Base-by-base conservation (phyloP, 2,888 invertebrate species). In the Tinea semifulvella region DNA sequence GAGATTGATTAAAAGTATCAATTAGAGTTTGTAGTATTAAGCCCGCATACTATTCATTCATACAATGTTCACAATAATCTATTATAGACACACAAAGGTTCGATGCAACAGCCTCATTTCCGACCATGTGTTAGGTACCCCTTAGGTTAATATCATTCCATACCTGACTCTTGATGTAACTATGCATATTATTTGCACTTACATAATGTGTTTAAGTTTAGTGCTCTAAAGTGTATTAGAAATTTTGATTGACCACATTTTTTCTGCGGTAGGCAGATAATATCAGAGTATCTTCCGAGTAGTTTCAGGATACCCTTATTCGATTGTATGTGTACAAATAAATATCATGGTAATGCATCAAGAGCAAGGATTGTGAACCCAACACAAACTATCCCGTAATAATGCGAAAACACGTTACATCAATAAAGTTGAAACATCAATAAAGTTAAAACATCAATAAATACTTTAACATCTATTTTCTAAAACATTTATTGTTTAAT, bases 41-140 rank as follows among this genome's bases (percentile, higher is more conserved):
- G 8, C 18, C 36, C 36, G 36, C 36, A 18, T n/a, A 18, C 36
- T 18, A n/a, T n/a, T 16, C 36, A 36, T 36, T 36, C 36, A 36
- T 14, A 36, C 36, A n/a, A 17, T 36, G 18, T 16, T 16, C 31
- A 36, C 36, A n/a, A 17, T 36, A 36, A 10, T 16, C 36, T 36
- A 36, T 10, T 14, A 2, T 31, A 36, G 10, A 36, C 36, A 40
- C 25, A 40, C 40, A 22, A n/a, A 48, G 16, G 51, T 52, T 60
- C 56, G 60, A 51, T 61, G 62, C 65, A 63, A 69, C 69, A 72
- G 67, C 65, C 73, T 66, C 72, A 65, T 57, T 57, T 50, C 46
- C 43, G 13, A 22, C 40, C 22, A 17, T 22, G 22, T 40, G 40
- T 40, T 22, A 40, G 40, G 40, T 40, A 13, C 22, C 13, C 20